These are phyloP conservation scores for Misgurnus mizolepis DNA, from an alignment of 2,113 vertebrate species.

Conservation along the genomic window DNA sequence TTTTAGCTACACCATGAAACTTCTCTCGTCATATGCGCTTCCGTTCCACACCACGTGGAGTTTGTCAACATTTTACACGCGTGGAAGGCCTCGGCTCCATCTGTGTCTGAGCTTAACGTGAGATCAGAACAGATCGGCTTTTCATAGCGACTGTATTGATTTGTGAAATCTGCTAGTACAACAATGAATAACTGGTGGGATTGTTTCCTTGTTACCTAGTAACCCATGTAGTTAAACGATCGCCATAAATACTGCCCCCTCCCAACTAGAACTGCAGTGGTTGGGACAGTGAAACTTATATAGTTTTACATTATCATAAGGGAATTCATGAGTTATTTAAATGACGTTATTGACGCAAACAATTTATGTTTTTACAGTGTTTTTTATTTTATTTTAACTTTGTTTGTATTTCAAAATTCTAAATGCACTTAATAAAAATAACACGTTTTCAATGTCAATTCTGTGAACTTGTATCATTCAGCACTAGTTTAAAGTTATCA, in stretches of 20 bases:
- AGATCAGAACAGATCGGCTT: background rate
- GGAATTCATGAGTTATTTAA: background rate
- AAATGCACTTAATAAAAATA: conserved; percentile 63
- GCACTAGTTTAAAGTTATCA: background rate
- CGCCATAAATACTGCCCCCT: background rate
- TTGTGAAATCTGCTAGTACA: background rate
- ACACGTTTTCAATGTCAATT: conserved; percentile 70
- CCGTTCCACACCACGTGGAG: conserved; percentile 9
- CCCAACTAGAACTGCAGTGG: background rate
- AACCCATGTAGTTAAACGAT: conserved; percentile 3
- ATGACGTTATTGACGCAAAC: background rate
- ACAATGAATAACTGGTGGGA: background rate
- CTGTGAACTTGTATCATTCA: conserved; percentile 72
- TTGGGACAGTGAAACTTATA: conserved; percentile 28
- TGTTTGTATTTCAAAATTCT: conserved; percentile 24
- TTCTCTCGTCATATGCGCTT: background rate
- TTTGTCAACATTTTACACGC: conserved; percentile 20
- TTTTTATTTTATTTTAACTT: conserved; percentile 40
- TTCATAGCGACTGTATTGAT: background rate
- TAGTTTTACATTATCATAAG: conserved; percentile 42
- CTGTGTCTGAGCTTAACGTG: too few species aligned
- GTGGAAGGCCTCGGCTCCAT: background rate
- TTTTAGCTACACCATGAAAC: background rate
- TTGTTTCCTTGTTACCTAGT: conserved; percentile 19
- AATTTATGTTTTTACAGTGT: background rate